These are phyloP conservation scores for Acanthopagrus latus DNA, from an alignment of 2,797 vertebrate species.

Conservation along the genomic window DNA sequence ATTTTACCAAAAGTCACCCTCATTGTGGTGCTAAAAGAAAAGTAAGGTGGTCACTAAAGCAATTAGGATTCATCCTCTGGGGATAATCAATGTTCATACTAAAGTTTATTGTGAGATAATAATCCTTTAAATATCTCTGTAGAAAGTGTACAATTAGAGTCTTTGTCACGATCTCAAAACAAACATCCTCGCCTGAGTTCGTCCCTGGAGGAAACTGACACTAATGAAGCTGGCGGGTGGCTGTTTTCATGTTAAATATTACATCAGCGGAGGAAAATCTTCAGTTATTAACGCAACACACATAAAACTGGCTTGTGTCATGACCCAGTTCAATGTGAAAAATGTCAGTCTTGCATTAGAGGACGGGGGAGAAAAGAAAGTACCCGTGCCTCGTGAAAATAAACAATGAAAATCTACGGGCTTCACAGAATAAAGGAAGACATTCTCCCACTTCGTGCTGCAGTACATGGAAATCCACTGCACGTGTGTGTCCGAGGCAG, in stretches of 20 bases:
- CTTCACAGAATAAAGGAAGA: background rate
- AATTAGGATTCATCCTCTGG: background rate
- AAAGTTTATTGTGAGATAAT: background rate
- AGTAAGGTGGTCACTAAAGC: background rate
- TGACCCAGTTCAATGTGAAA: constrained; percentile 6
- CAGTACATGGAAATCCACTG: constrained; percentile 3
- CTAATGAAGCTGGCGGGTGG: constrained; percentile 31
- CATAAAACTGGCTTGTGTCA: background rate
- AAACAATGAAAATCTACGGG: background rate
- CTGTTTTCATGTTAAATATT: background rate
- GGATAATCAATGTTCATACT: background rate
- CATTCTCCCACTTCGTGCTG: background rate
- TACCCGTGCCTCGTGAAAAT: background rate
- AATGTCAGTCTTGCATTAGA: background rate
- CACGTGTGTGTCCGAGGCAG: background rate
- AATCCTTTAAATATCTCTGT: background rate
- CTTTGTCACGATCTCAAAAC: constrained; percentile 13
- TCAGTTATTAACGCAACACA: constrained; percentile 6
- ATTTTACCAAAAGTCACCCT: background rate
- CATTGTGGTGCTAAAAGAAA: background rate
- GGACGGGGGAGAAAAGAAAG: background rate
- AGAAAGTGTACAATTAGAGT: background rate
- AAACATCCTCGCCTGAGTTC: constrained; percentile 43
- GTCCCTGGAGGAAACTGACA: constrained; percentile 15
- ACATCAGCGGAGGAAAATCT: constrained; percentile 8